Conservation (phyloP, 2,888 invertebrate species). For the Lingula anatina region DNA sequence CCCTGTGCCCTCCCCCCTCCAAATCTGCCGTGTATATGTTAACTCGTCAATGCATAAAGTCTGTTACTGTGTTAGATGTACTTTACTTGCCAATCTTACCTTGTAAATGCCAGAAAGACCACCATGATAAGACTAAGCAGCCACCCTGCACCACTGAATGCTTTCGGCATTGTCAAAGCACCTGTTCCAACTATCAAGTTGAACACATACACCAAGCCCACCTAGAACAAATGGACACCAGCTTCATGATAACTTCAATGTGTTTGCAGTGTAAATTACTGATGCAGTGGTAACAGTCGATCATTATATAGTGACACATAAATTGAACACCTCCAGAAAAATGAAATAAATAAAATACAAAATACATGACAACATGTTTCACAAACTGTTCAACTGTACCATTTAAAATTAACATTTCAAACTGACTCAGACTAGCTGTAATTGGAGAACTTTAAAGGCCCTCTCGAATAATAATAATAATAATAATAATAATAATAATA, state of each 20-base stretch:
- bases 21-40: neutral
- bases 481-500: neutral
- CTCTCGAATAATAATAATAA: neutral
- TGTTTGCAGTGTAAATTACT: too few relatives aligned
- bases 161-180: constrained; percentile 87
- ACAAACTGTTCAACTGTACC: too few relatives aligned
- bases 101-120: constrained; percentile 74
- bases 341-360: too few relatives aligned
- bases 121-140: constrained; percentile 74
- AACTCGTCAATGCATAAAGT: neutral
- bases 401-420: too few relatives aligned
- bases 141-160: constrained; percentile 90
- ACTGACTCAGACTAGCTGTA: too few relatives aligned
- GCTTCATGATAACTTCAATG: too few relatives aligned
- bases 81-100: constrained; percentile 69
- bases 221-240: constrained; percentile 65
- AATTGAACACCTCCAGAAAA: too few relatives aligned
- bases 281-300: neutral
- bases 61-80: too few relatives aligned
- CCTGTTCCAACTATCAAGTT: constrained; percentile 98
- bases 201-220: constrained; percentile 89
- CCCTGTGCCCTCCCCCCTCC: too few relatives aligned
- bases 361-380: too few relatives aligned
- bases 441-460: neutral
- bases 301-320: neutral